Evolutionary conservation across 2,113 vertebrate genomes (phyloP), one percentile per base, ranked within the genome.

Genomic region (Notarius lentiginosus): DNA sequence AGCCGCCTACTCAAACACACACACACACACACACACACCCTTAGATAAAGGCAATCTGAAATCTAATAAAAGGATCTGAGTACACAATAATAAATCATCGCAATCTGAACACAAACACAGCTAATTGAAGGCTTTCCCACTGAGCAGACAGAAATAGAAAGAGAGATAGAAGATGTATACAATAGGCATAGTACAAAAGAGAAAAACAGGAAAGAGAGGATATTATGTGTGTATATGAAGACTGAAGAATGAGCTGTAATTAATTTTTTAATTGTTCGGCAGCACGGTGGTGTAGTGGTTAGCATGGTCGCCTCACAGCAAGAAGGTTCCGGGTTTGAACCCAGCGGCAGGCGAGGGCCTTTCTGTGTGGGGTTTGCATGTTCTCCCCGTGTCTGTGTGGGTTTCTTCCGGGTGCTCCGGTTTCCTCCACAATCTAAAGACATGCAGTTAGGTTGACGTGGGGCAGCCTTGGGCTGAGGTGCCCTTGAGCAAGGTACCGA

Each of bases 41-140:
- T 76, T 51, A 49, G 11, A 76, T 51, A n/a, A 77, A 53, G 24
- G 49, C 75, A 77, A 77, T 53, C 75, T 77, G 49, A 77, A 77
- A 77, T 47, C 49, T 77, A 76, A 76, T 76, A 76, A 76, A 77
- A 77, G 75, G 15, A 22, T 53, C 51, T 79, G 49, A 77, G n/a
- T 22, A 53, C 73, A 51, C 75, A 55, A 8, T 27, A 51, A 79
- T 4, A 55, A 55, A 55, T 55, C 24, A 14, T 14, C 14, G 17
- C 75, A 79, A 17, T 75, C 10, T 75, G 41, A 75, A 24, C 20
- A 51, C 70, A 41, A 27, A 73, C 72, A 72, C 68, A 72, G 27
- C 30, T 72, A 34, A 41, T 15, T 68, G 4, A 30, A 14, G 65
- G 17, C 34, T 70, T 70, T 17, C 47, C 17, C 34, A 70, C 27